Evolutionary conservation across 2,888 invertebrate species (phyloP).

Genomic region (Hyposoter dolosus): DNA sequence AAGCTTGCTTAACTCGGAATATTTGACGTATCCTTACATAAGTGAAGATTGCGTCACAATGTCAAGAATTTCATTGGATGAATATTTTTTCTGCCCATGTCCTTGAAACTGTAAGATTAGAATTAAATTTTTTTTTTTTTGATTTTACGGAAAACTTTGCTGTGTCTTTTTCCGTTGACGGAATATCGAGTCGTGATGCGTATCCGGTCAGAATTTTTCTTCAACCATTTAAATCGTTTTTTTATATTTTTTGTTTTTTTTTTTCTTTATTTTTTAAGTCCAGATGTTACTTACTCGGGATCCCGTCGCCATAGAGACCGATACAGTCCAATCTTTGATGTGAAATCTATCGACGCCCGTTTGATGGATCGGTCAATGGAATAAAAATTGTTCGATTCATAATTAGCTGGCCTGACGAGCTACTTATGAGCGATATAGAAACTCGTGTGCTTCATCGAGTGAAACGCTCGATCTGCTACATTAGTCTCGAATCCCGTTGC

Average conservation of each 20-base stretch:
- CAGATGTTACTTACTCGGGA: neutral
- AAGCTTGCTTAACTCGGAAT: neutral
- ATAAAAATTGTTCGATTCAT: conserved; percentile 44
- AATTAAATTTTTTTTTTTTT: conserved; percentile 11
- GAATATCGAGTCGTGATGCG: neutral
- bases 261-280: conserved; percentile 13
- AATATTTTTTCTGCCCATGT: neutral
- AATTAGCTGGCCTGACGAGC: conserved; percentile 36
- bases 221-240: neutral
- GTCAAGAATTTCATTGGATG: neutral
- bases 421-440: conserved; percentile 38
- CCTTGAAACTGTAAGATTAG: neutral
- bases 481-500: conserved; percentile 26
- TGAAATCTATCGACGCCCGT: conserved; percentile 48
- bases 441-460: conserved; percentile 29
- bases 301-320: neutral
- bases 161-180: conserved; percentile 12
- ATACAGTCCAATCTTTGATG: conserved; percentile 31
- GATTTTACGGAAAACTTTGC: neutral
- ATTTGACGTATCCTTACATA: neutral
- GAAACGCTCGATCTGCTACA: conserved; percentile 42
- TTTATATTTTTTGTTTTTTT: too few species aligned
- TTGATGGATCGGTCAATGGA: conserved; percentile 50
- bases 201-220: conserved; percentile 9
- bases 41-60: neutral